Evolutionary conservation across 2,888 invertebrate genomes (phyloP), one percentile per base, ranked within the genome.

Genomic region (Nezara viridula): DNA sequence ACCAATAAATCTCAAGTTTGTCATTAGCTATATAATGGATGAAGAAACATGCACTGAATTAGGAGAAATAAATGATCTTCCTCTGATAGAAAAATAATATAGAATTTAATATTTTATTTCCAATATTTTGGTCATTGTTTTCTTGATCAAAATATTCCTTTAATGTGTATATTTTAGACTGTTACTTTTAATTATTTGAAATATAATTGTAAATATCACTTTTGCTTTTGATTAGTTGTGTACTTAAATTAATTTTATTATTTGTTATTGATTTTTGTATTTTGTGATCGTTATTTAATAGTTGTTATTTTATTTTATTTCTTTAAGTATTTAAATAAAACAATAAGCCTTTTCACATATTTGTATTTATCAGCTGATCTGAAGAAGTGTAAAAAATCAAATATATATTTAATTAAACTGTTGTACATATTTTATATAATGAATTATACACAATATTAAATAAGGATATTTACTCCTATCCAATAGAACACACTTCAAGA

Each of bases 1-100:
- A 50, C 93, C 94, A 24, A 93, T 95, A 24, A 94, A 94, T 88
- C 93, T 97, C 88, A 96, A 96, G 91, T 97, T 96, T 92, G 96
- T 97, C 92, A 93, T 97, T 89, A 96, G 96, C 89, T 97, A 96
- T 92, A 94, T 94, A n/a, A 94, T 96, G 92, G 96, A 96, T 77
- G 95, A 95, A 89, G 97, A 97, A 92, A 95, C 95, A 0, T 94
- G 95, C 91, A 96, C 96, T 12, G 97, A 97, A 92, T 96, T 96
- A 94, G 96, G 96, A 47, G 96, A 96, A 92, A 95, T 96, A 2
- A 94, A 94, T 90, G 92, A 93, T 90, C 93, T 97, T 91, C 95
- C 95, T 2, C 91, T 92, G 60, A 60, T 89, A 21, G 90, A 89
- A 73, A 81, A 81, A 81, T 81, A 81, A 47, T 81, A 3, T 81